phyloP scores from a whole-genome alignment of 2,888 invertebrate genomes.

The Diachrysia chrysitis region DNA sequence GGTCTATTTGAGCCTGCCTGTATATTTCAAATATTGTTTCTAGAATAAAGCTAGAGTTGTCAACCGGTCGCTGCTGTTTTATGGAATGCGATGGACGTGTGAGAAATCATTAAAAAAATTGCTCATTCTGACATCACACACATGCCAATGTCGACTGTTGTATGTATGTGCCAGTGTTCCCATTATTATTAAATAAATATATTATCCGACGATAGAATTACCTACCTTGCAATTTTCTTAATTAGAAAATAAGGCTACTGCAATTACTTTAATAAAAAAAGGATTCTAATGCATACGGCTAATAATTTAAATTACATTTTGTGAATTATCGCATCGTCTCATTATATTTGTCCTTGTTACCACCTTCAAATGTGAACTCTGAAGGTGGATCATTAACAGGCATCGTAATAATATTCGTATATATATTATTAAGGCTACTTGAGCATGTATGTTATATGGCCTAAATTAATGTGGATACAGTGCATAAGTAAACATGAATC shows the following conservation, averaged over 20 bases:
- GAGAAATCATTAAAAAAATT: not conserved
- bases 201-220: slow-evolving; percentile 1
- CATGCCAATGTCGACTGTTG: not conserved
- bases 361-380: slow-evolving; percentile 14
- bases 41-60: not conserved
- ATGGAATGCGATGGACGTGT: not conserved
- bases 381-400: not conserved
- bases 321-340: slow-evolving; percentile 18
- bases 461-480: not conserved
- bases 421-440: not conserved
- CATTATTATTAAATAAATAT: slow-evolving; percentile 7
- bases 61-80: not conserved
- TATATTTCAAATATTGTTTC: too few relatives aligned
- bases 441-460: not conserved
- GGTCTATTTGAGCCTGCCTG: too few relatives aligned
- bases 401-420: not conserved
- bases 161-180: not conserved
- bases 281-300: not conserved
- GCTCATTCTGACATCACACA: not conserved
- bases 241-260: slow-evolving; percentile 11
- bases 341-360: slow-evolving; percentile 22
- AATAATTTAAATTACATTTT: slow-evolving; percentile 15
- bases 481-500: not conserved
- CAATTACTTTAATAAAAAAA: slow-evolving; percentile 8
- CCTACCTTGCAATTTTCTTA: slow-evolving; percentile 19